Evolutionary conservation across 2,113 vertebrate genomes (phyloP).

Genomic region (Dromiciops gliroides): DNA sequence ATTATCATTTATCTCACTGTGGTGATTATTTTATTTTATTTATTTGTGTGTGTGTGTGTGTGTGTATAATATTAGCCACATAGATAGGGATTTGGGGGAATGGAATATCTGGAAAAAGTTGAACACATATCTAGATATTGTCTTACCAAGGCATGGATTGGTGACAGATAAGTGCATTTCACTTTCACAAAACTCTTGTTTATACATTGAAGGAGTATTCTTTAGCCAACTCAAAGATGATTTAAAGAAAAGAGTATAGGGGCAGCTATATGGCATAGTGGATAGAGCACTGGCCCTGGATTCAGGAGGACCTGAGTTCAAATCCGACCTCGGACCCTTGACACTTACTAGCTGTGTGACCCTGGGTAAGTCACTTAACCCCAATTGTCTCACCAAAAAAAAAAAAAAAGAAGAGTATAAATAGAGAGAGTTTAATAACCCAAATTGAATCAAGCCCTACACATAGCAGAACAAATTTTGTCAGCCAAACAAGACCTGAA

Average conservation of each 20-base stretch:
- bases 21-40: too few species aligned
- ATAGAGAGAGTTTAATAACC: too few species aligned
- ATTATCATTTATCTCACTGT: background rate
- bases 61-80: background rate
- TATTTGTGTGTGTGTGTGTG: too few species aligned
- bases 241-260: background rate
- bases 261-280: too few species aligned
- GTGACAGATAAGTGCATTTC: background rate
- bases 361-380: too few species aligned
- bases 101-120: background rate
- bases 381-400: too few species aligned
- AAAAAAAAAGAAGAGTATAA: background rate
- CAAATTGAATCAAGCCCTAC: background rate
- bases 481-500: background rate
- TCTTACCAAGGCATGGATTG: background rate
- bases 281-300: too few species aligned
- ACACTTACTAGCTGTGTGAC: too few species aligned
- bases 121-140: background rate
- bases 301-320: too few species aligned
- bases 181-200: background rate
- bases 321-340: too few species aligned
- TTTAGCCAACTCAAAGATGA: background rate
- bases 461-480: background rate
- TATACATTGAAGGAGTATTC: background rate
- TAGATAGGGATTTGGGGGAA: background rate